Conservation (phyloP, 2,888 invertebrate species). For the Aethes cnicana region DNA sequence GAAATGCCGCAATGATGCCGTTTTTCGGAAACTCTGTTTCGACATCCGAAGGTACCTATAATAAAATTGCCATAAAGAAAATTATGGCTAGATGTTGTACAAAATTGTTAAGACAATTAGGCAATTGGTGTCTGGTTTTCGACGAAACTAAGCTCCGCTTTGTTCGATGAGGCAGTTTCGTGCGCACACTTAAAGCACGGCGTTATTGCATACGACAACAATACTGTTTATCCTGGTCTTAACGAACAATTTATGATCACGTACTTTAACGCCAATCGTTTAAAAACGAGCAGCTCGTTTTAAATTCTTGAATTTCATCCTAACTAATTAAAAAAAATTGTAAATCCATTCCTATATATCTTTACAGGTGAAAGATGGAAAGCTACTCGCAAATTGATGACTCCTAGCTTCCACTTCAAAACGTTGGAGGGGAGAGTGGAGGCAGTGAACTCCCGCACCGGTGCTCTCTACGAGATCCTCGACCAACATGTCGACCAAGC, state of each 20-base stretch:
- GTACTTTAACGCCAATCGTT: neutral
- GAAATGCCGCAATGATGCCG: slow-evolving; percentile 46
- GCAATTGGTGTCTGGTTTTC: slow-evolving; percentile 28
- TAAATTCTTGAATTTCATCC: slow-evolving; percentile 6
- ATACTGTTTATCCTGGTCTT: neutral
- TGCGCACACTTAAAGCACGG: slow-evolving; percentile 10
- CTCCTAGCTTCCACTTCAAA: slow-evolving; percentile 44
- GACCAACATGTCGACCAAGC: slow-evolving; percentile 34
- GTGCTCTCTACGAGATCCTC: slow-evolving; percentile 39
- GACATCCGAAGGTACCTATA: slow-evolving; percentile 44
- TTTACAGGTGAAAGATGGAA: slow-evolving; percentile 44
- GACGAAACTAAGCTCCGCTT: slow-evolving; percentile 33
- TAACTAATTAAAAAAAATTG: neutral
- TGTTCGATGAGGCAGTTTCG: slow-evolving; percentile 20
- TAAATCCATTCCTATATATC: neutral
- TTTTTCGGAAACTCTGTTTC: slow-evolving; percentile 51
- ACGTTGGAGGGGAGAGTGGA: slow-evolving; percentile 40
- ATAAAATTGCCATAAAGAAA: neutral
- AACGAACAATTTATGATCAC: slow-evolving; percentile 1
- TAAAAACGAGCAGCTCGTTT: neutral
- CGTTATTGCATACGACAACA: neutral
- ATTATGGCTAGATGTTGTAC: neutral
- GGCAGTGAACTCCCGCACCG: slow-evolving; percentile 39
- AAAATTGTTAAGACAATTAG: slow-evolving; percentile 24
- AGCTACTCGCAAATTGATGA: slow-evolving; percentile 44